phyloP scores from a whole-genome alignment of 2,888 invertebrate species.

The Oegoconia quadripuncta region DNA sequence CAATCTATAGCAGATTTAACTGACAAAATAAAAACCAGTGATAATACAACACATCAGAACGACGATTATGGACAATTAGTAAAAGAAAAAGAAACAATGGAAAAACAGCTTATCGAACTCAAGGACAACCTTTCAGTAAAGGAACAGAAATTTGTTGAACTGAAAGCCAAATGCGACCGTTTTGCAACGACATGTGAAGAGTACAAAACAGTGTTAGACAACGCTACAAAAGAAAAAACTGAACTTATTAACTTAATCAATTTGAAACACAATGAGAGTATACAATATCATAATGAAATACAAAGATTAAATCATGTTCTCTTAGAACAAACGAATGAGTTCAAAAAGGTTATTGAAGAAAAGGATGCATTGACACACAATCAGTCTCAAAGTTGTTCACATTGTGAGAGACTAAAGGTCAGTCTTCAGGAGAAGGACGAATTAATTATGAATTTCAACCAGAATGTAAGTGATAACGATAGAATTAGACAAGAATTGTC shows the following conservation, averaged over 20 bases:
- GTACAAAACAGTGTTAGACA: constrained; percentile 47
- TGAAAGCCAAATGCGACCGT: constrained; percentile 35
- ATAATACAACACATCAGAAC: constrained; percentile 41
- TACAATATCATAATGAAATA: constrained; percentile 91
- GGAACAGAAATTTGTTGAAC: constrained; percentile 38
- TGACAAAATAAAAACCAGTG: constrained; percentile 48
- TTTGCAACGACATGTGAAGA: constrained; percentile 45
- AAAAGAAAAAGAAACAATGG: constrained; percentile 48
- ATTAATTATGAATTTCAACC: constrained; percentile 50
- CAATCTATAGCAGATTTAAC: constrained; percentile 52
- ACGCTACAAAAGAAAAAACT: constrained; percentile 76
- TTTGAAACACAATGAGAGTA: constrained; percentile 90
- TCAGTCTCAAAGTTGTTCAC: constrained; percentile 34
- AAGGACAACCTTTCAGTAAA: constrained; percentile 36
- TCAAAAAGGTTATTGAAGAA: constrained; percentile 50
- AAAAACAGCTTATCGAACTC: constrained; percentile 39
- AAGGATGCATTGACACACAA: constrained; percentile 42
- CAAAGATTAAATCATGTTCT: constrained; percentile 84
- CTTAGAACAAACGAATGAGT: constrained; percentile 69
- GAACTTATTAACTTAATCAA: constrained; percentile 86
- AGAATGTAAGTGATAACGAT: constrained; percentile 43
- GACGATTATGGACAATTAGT: constrained; percentile 47
- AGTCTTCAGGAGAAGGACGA: constrained; percentile 62
- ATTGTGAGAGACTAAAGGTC: constrained; percentile 47
- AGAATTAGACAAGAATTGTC: constrained; percentile 65